Conservation (phyloP, 2,113 vertebrate genomes). For the Tragelaphus imberbis region DNA sequence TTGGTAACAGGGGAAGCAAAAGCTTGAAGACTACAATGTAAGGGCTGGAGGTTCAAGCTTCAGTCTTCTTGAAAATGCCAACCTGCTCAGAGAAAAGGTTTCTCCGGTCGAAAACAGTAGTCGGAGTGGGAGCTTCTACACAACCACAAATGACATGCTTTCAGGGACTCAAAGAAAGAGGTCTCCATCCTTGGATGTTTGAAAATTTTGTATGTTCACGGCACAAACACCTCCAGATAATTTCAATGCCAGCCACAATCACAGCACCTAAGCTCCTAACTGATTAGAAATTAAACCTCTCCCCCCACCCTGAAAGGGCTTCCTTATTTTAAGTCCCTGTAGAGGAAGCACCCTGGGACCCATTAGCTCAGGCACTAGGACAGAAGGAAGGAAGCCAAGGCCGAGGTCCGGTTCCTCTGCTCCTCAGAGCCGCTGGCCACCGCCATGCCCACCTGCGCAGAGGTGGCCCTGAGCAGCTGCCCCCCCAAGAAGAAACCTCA, state of each 20-base stretch:
- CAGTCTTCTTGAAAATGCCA: slow-evolving; percentile 5
- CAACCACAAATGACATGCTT: not conserved
- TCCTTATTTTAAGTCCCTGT: not conserved
- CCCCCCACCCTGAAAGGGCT: not conserved
- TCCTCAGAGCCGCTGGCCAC: not conserved
- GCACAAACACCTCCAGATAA: not conserved
- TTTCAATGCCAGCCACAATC: not conserved
- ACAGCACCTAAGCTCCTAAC: not conserved
- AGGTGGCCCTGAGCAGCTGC: not conserved
- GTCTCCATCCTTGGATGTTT: not conserved
- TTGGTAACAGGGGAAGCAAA: slow-evolving; percentile 41
- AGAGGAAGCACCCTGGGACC: not conserved
- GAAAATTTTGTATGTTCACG: not conserved
- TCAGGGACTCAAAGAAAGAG: not conserved
- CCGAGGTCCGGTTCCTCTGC: not conserved
- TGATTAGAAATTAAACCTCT: not conserved
- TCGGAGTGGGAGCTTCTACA: not conserved
- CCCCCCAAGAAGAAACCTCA: not conserved
- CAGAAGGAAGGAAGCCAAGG: not conserved
- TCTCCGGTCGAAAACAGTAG: not conserved
- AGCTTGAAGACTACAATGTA: not conserved
- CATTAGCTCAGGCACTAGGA: too few relatives aligned
- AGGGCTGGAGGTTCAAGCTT: slow-evolving; percentile 27
- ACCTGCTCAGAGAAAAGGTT: not conserved
- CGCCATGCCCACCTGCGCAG: not conserved